A percentile compares a stretch with the other conserved stretches of the same genome.
These are phyloP conservation scores for Nycteola revayana DNA, from an alignment of 2,888 invertebrate species.

Conservation along the genomic window DNA sequence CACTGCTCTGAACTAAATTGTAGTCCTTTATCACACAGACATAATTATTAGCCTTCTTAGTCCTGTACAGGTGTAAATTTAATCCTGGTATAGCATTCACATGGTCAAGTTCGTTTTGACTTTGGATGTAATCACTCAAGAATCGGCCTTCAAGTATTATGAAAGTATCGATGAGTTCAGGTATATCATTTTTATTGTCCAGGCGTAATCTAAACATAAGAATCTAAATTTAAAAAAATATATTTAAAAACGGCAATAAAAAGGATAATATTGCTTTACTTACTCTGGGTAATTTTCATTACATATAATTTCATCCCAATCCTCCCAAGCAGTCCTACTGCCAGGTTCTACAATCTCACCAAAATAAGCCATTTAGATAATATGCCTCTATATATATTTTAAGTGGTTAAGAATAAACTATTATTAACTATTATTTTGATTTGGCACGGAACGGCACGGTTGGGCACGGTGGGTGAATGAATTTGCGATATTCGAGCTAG, in stretches of 20 bases:
- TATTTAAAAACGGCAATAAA: too few relatives aligned
- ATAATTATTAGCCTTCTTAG: constrained; percentile 43
- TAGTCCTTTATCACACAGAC: constrained; percentile 63
- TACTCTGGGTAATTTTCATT: constrained; percentile 39
- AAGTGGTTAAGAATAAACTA: too few relatives aligned
- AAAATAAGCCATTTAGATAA: constrained; percentile 60
- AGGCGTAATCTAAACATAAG: constrained; percentile 58
- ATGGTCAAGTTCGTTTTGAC: constrained; percentile 38
- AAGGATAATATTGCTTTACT: constrained; percentile 11
- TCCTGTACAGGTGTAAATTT: constrained; percentile 54
- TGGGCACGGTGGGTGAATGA: too few relatives aligned
- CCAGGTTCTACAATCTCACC: constrained; percentile 71
- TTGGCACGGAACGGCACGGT: too few relatives aligned
- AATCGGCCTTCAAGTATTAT: constrained; percentile 67
- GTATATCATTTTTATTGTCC: constrained; percentile 35
- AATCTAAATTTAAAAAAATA: too few relatives aligned
- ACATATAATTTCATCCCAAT: constrained; percentile 61
- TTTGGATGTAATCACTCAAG: constrained; percentile 52
- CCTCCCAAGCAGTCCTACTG: constrained; percentile 68
- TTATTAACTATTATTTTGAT: too few relatives aligned
- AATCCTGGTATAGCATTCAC: constrained; percentile 52
- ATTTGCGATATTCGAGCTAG: too few relatives aligned
- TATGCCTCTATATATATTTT: too few relatives aligned
- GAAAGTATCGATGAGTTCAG: constrained; percentile 49
- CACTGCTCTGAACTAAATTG: constrained; percentile 58